These are phyloP conservation scores for Elachura formosa DNA, from an alignment of 2,113 vertebrate genomes.

Conservation along the genomic window DNA sequence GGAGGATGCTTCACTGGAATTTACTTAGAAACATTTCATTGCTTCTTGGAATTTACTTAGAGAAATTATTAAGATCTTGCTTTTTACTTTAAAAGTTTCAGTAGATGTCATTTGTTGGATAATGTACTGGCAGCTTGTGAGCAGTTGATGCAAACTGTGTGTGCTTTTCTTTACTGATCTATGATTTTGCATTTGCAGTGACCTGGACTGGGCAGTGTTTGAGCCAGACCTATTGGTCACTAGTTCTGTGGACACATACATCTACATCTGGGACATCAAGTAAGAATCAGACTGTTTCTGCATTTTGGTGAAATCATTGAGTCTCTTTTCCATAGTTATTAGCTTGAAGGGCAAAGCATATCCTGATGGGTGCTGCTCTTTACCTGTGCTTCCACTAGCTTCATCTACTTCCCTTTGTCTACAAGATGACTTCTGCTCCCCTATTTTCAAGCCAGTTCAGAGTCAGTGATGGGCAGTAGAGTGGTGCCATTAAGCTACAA, in stretches of 20 bases:
- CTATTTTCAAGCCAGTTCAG: not conserved
- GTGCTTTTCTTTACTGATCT: not conserved
- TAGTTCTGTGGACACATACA: constrained; percentile 97
- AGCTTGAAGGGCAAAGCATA: not conserved
- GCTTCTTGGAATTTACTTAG: constrained; percentile 24
- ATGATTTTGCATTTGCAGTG: constrained; percentile 69
- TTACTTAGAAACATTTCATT: not conserved
- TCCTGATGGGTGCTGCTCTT: not conserved
- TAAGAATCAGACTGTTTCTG: constrained; percentile 58
- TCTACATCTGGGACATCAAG: constrained; percentile 99
- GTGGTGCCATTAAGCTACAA: not conserved
- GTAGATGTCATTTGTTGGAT: not conserved
- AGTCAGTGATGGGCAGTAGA: not conserved
- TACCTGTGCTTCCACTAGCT: not conserved
- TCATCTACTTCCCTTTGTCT: not conserved
- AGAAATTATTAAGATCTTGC: not conserved
- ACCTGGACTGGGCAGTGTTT: constrained; percentile 97
- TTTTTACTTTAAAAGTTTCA: not conserved
- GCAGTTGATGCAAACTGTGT: not conserved
- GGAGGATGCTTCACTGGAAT: not conserved
- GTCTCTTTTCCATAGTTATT: not conserved
- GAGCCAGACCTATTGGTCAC: constrained; percentile 92
- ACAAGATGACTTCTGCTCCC: not conserved
- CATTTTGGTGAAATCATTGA: not conserved
- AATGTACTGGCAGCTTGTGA: not conserved